Conservation (phyloP, 2,113 vertebrate genomes). For the Xiphophorus couchianus region DNA sequence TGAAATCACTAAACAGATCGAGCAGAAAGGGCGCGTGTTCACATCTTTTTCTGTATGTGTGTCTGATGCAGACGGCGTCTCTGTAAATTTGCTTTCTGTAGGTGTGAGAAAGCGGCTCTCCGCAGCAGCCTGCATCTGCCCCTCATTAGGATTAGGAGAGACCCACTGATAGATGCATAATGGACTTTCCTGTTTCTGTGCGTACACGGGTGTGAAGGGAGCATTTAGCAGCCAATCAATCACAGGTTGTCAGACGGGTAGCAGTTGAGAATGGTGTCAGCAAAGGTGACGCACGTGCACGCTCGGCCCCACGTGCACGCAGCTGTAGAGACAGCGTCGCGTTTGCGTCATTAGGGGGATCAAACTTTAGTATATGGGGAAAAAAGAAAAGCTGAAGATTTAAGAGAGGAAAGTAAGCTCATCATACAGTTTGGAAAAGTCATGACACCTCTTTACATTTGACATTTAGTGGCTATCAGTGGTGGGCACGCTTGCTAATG, state of each 20-base stretch:
- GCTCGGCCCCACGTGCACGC: background rate
- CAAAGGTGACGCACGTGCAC: constrained; percentile 52
- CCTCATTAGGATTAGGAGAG: constrained; percentile 58
- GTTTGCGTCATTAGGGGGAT: background rate
- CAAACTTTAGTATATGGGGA: constrained; percentile 10
- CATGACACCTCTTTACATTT: background rate
- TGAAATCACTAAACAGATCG: constrained; percentile 14
- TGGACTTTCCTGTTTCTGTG: constrained; percentile 48
- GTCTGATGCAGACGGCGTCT: constrained; percentile 19
- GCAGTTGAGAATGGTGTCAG: constrained; percentile 64
- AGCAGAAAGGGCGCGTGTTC: constrained; percentile 2
- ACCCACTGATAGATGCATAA: constrained; percentile 55
- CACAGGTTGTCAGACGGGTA: constrained; percentile 63
- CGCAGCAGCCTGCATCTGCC: constrained; percentile 62
- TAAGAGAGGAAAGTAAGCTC: background rate
- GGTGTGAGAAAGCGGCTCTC: constrained; percentile 16
- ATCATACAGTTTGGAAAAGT: background rate
- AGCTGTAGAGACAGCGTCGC: background rate
- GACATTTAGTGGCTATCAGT: background rate
- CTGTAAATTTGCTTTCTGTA: constrained; percentile 1
- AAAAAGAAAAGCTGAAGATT: background rate
- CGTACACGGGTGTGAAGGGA: constrained; percentile 49
- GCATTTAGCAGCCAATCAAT: constrained; percentile 71
- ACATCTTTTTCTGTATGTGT: constrained; percentile 17
- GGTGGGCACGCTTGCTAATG: too few species aligned